Evolutionary conservation across 2,113 vertebrate genomes (phyloP).

Genomic region (Paraplagusia blochii): DNA sequence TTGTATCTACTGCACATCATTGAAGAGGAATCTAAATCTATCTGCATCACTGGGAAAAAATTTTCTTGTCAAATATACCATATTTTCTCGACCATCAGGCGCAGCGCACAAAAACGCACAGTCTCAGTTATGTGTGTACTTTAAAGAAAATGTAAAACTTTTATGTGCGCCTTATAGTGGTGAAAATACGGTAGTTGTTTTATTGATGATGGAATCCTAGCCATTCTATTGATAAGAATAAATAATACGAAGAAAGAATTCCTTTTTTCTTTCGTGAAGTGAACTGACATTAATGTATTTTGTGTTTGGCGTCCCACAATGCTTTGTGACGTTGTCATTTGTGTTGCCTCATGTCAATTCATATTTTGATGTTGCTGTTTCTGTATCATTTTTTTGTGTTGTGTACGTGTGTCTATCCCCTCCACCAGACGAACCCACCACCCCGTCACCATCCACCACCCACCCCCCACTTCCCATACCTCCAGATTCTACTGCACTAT

Average conservation of each 20-base stretch:
- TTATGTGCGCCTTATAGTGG: no score
- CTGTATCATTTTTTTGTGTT: conserved; percentile 73
- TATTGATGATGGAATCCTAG: no score
- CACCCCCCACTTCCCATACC: conserved; percentile 90
- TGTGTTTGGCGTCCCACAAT: conserved; percentile 22
- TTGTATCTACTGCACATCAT: no score
- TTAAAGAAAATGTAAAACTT: no score
- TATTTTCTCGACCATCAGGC: no score
- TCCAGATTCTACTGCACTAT: conserved; percentile 89
- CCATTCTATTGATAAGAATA: no score
- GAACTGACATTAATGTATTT: conserved; percentile 5
- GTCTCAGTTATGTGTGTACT: no score
- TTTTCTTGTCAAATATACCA: no score
- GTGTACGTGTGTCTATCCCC: conserved; percentile 81
- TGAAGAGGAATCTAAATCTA: no score
- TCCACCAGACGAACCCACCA: conserved; percentile 93
- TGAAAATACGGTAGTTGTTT: no score
- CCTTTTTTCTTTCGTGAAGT: conserved; percentile 24
- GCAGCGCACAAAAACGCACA: no score
- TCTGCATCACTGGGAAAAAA: no score
- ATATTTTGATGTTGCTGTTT: conserved; percentile 26
- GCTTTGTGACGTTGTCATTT: conserved; percentile 36
- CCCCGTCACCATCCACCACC: conserved; percentile 93
- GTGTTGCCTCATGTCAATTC: conserved; percentile 42
- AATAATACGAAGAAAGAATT: background rate